Evolutionary conservation across 2,113 vertebrate species (phyloP).

Genomic region (Archilochus colubris): DNA sequence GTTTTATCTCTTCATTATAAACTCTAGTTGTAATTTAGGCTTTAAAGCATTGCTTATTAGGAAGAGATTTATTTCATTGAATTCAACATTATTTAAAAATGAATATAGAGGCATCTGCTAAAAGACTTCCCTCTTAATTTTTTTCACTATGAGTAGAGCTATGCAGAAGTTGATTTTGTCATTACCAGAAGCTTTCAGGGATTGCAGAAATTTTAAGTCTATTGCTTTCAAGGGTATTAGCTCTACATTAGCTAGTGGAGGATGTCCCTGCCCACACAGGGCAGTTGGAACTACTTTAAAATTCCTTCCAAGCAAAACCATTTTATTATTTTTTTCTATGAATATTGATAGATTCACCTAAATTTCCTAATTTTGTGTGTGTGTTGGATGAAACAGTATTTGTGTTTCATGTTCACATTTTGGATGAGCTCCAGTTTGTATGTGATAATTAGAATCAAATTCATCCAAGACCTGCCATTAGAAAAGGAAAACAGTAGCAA

Average conservation of each 20-base stretch:
- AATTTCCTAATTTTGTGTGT: neutral
- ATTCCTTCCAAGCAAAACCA: too few relatives aligned
- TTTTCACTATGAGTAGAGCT: neutral
- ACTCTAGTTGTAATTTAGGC: constrained; percentile 16
- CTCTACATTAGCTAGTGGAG: too few relatives aligned
- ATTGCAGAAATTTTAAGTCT: neutral
- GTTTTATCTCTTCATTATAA: constrained; percentile 36
- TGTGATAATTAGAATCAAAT: neutral
- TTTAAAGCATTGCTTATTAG: constrained; percentile 46
- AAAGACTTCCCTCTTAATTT: neutral
- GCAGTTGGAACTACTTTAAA: too few relatives aligned
- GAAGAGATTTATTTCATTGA: constrained; percentile 44
- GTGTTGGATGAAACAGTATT: neutral
- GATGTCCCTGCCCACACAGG: too few relatives aligned
- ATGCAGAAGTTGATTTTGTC: neutral
- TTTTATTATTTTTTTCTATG: too few relatives aligned
- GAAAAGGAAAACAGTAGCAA: neutral
- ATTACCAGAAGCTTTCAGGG: neutral
- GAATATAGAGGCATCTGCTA: neutral
- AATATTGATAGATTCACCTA: neutral
- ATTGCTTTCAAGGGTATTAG: neutral
- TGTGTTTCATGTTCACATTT: neutral
- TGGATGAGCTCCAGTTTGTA: neutral
- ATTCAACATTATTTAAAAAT: constrained; percentile 8
- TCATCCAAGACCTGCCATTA: neutral